Evolutionary conservation across 2,888 invertebrate genomes (phyloP).

Genomic region (Sepioteuthis lessoniana): DNA sequence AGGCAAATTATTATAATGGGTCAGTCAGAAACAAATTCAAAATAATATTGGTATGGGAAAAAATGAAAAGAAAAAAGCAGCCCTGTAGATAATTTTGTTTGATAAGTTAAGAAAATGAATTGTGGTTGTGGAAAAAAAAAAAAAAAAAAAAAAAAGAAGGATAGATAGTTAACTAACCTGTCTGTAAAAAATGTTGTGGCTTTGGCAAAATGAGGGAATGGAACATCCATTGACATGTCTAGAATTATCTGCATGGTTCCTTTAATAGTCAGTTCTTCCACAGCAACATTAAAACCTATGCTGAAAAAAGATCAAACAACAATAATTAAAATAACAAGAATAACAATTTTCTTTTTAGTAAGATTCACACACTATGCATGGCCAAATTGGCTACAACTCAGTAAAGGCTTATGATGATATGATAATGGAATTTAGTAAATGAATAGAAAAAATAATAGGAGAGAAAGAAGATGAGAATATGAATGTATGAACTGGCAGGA

Average conservation of each 20-base stretch:
- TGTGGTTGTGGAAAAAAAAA: background rate
- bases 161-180: slow-evolving; percentile 67
- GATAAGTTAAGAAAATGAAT: background rate
- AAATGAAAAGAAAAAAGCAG: too few species aligned
- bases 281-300: slow-evolving; percentile 77
- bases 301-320: slow-evolving; percentile 71
- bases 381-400: too few species aligned
- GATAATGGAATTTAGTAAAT: too few species aligned
- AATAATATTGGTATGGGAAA: too few species aligned
- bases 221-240: slow-evolving; percentile 76
- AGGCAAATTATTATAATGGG: too few species aligned
- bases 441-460: too few species aligned
- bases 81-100: background rate
- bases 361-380: too few species aligned
- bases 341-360: background rate
- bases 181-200: slow-evolving; percentile 77
- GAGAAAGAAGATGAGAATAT: too few species aligned
- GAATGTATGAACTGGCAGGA: too few species aligned
- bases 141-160: background rate
- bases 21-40: too few species aligned
- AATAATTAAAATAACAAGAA: background rate
- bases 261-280: slow-evolving; percentile 77
- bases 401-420: too few species aligned
- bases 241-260: slow-evolving; percentile 77
- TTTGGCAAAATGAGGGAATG: slow-evolving; percentile 78